A percentile compares a stretch with the other conserved stretches of the same genome.
Evolutionary conservation across 1,140 invertebrate genomes (phyloP).

Genomic region (Octopus bimaculoides): DNA sequence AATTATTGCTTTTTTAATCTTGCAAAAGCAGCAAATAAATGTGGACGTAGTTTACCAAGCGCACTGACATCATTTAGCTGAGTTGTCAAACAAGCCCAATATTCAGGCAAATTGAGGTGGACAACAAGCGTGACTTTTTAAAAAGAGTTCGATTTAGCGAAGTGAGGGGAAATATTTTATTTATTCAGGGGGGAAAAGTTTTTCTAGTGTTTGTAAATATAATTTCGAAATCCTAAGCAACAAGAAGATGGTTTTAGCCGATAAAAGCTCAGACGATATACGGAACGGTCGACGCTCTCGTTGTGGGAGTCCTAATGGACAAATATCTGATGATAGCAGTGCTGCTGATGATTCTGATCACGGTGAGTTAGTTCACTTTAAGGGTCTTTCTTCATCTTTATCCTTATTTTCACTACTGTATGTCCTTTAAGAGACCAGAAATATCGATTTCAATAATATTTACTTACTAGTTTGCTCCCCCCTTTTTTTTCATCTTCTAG

Average conservation of each 20-base stretch:
- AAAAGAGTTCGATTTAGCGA: too few species aligned
- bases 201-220: too few species aligned
- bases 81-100: not conserved
- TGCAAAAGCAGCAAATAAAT: not conserved
- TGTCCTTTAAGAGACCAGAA: too few species aligned
- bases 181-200: too few species aligned
- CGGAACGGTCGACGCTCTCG: constrained; percentile 81
- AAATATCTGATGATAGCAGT: constrained; percentile 66
- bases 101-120: too few species aligned
- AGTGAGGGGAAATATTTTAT: too few species aligned
- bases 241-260: constrained; percentile 75
- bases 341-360: constrained; percentile 52
- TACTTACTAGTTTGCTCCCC: not conserved
- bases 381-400: too few species aligned
- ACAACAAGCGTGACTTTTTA: too few species aligned
- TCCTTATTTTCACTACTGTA: too few species aligned
- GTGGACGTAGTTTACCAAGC: not conserved
- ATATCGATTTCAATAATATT: not conserved
- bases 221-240: not conserved
- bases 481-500: constrained; percentile 58
- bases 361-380: constrained; percentile 33
- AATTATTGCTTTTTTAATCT: too few species aligned
- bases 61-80: not conserved
- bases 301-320: constrained; percentile 83
- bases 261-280: constrained; percentile 76